Percentiles rank a stretch among this genome's conserved stretches.
These are phyloP conservation scores for Anthophora plumipes DNA, from an alignment of 2,888 invertebrate species.

Conservation along the genomic window DNA sequence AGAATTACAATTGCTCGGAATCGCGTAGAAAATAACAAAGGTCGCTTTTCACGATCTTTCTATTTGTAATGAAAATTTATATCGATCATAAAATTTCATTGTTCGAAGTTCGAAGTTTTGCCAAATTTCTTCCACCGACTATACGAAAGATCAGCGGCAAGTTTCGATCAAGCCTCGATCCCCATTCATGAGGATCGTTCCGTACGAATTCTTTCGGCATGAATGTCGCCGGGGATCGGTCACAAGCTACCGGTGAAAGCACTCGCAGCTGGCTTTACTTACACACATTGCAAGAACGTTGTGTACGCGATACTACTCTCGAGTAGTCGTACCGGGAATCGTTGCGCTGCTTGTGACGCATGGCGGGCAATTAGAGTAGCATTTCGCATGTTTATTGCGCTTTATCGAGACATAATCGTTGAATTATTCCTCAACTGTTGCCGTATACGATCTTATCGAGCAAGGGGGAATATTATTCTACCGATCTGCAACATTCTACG, in stretches of 20 bases:
- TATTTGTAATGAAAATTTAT: too few relatives aligned
- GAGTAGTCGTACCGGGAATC: conserved; percentile 59
- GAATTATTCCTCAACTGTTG: not conserved
- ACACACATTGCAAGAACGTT: conserved; percentile 47
- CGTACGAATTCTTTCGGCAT: conserved; percentile 65
- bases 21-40: too few relatives aligned
- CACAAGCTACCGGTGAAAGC: conserved; percentile 69
- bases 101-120: too few relatives aligned
- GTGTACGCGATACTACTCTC: conserved; percentile 65
- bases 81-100: too few relatives aligned
- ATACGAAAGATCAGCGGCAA: not conserved
- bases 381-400: conserved; percentile 34
- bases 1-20: too few relatives aligned
- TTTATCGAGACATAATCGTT: conserved; percentile 10
- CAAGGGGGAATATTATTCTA: not conserved
- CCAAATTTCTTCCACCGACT: too few relatives aligned
- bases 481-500: not conserved
- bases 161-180: not conserved
- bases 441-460: not conserved
- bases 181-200: conserved; percentile 56
- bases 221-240: conserved; percentile 66
- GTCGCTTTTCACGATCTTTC: too few relatives aligned
- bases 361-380: conserved; percentile 24
- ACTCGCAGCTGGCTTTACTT: conserved; percentile 39
- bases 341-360: conserved; percentile 40